Conservation (phyloP, 2,888 invertebrate genomes). For the Diarsia rubi region DNA sequence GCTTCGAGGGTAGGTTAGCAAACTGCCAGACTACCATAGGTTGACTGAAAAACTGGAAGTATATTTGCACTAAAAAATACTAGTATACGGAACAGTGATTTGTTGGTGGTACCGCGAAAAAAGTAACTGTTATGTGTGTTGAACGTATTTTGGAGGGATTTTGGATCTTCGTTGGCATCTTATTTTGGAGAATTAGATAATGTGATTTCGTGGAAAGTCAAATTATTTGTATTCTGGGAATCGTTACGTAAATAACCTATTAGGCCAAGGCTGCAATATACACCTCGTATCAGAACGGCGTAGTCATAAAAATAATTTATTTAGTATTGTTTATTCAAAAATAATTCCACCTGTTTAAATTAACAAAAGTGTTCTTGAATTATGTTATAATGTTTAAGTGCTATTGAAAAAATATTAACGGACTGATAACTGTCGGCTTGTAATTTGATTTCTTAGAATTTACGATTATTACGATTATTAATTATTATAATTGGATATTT, state of each 20-base stretch:
- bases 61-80: slow-evolving; percentile 39
- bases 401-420: too few species aligned
- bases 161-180: too few species aligned
- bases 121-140: background rate
- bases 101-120: background rate
- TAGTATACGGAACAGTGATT: slow-evolving; percentile 40
- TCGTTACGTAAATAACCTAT: background rate
- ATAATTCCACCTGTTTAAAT: too few species aligned
- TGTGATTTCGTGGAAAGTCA: too few species aligned
- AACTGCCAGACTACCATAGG: slow-evolving; percentile 12
- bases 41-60: slow-evolving; percentile 21
- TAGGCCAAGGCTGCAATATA: background rate
- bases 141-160: background rate
- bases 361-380: too few species aligned
- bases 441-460: too few species aligned
- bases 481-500: too few species aligned
- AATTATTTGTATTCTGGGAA: background rate
- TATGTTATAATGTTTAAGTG: too few species aligned
- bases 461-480: too few species aligned
- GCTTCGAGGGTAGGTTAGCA: background rate
- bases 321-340: too few species aligned
- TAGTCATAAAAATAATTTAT: background rate
- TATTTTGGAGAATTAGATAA: background rate
- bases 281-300: background rate
- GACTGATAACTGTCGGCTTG: too few species aligned